phyloP scores from a whole-genome alignment of 2,888 invertebrate species.

The Ditula angustiorana region DNA sequence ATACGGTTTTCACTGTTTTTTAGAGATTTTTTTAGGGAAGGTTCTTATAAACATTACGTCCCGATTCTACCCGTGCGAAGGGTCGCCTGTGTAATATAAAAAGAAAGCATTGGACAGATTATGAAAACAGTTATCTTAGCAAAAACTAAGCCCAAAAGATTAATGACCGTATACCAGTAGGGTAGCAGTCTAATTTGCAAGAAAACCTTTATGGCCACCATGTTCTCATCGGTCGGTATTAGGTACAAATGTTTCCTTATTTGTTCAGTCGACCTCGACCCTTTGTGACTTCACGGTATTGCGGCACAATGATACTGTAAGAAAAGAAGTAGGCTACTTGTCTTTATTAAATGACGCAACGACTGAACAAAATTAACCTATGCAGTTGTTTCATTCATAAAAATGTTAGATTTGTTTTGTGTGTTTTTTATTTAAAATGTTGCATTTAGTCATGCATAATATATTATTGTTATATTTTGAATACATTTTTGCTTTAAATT shows the following conservation, averaged over 20 bases:
- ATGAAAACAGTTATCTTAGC: neutral
- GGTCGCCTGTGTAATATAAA: no score
- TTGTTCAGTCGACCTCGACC: slow-evolving; percentile 15
- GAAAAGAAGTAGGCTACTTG: neutral
- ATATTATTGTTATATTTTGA: no score
- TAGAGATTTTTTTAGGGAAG: no score
- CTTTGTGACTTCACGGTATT: slow-evolving; percentile 5
- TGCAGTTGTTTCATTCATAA: neutral
- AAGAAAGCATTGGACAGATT: no score
- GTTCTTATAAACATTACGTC: no score
- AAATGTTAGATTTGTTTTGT: no score
- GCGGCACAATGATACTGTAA: neutral
- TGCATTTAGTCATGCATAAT: no score
- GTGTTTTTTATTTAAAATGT: no score
- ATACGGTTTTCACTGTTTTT: no score
- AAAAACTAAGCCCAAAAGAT: neutral
- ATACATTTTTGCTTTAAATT: no score
- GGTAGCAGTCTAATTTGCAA: slow-evolving; percentile 7
- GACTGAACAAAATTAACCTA: neutral
- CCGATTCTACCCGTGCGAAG: no score
- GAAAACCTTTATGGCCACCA: slow-evolving; percentile 15
- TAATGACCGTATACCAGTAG: neutral
- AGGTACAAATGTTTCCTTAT: slow-evolving; percentile 25
- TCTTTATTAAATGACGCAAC: slow-evolving; percentile 5
- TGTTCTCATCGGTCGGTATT: slow-evolving; percentile 20